Conservation (phyloP, 2,113 vertebrate species). For the Phylloscopus whistleri region DNA sequence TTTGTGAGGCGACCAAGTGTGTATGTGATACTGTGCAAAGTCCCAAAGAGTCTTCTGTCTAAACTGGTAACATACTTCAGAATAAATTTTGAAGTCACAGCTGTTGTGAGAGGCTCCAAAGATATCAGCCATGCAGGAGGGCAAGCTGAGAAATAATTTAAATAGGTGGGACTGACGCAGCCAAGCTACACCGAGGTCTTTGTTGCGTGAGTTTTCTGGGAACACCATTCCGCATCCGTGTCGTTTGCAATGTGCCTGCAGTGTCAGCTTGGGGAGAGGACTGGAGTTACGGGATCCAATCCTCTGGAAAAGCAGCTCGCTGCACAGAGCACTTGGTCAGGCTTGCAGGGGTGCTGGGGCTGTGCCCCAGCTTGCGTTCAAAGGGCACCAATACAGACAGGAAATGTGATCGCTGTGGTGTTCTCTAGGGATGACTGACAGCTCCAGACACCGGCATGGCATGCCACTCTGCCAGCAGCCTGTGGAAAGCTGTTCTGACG, state of each 20-base stretch:
- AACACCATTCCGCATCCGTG: fast-evolving
- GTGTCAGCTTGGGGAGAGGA: fast-evolving
- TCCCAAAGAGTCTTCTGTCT: background rate
- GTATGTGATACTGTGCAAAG: background rate
- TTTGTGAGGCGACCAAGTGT: background rate
- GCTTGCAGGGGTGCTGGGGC: background rate
- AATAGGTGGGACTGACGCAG: background rate
- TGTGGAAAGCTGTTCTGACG: constrained; percentile 16
- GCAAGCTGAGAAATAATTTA: background rate
- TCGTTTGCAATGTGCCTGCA: fast-evolving
- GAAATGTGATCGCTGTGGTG: background rate
- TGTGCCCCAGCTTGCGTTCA: background rate
- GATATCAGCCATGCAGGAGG: background rate
- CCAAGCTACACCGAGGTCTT: fast-evolving
- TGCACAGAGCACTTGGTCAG: background rate
- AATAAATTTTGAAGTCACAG: background rate
- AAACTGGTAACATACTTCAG: background rate
- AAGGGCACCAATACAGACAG: background rate
- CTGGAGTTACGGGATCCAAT: fast-evolving
- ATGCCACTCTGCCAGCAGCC: constrained; percentile 2
- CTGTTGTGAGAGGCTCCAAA: background rate
- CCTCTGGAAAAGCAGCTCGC: background rate
- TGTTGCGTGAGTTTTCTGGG: background rate
- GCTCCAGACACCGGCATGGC: background rate
- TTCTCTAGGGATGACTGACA: background rate